phyloP scores from a whole-genome alignment of 2,113 vertebrate genomes.

The Gallinago undulata region DNA sequence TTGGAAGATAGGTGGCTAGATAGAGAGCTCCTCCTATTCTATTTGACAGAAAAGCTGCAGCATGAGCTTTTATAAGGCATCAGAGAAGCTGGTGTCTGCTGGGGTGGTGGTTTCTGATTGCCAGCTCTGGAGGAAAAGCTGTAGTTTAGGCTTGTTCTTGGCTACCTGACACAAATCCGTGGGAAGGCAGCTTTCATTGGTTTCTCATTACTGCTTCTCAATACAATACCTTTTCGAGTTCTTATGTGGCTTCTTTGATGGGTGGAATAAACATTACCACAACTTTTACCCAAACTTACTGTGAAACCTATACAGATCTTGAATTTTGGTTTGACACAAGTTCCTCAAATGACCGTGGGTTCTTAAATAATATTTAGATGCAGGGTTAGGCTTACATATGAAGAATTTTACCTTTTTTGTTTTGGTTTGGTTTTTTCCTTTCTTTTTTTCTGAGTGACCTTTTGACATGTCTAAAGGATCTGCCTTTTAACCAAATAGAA shows the following conservation, averaged over 20 bases:
- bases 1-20: neutral
- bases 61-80: neutral
- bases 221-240: neutral
- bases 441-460: neutral
- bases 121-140: neutral
- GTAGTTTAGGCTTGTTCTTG: neutral
- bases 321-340: neutral
- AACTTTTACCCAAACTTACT: neutral
- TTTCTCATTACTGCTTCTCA: constrained; percentile 10
- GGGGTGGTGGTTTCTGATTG: neutral
- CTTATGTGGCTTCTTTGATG: neutral
- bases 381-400: neutral
- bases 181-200: constrained; percentile 3
- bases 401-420: neutral
- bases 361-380: neutral
- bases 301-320: neutral
- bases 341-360: constrained; percentile 13
- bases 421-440: neutral
- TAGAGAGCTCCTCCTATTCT: neutral
- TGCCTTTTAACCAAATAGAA: neutral
- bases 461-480: neutral
- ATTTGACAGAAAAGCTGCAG: neutral
- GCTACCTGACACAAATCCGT: neutral
- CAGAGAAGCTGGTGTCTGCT: neutral
- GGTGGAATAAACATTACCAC: neutral